Base-by-base conservation (phyloP, 2,888 invertebrate genomes). In the Schrankia costaestrigalis region DNA sequence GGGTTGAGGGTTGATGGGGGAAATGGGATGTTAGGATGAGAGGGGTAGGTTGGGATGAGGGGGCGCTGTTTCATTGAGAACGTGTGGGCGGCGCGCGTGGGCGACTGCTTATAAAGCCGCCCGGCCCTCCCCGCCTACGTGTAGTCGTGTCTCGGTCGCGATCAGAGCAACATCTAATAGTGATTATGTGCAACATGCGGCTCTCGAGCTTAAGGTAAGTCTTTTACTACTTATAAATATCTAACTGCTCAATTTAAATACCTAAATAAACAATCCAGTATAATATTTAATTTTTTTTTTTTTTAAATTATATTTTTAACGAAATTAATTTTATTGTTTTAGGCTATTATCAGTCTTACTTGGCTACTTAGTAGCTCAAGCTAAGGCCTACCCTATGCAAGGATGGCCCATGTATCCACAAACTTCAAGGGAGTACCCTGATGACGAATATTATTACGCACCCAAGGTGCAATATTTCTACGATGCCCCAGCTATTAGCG, bases 51-150 rank as follows among this genome's bases (percentile, higher is more conserved):
- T 50, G 54, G 45, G 48, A 45, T 40, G 44, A 51, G 65, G 62
- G 61, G 70, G 68, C 62, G 63, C 61, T 53, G 75, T 84, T 91
- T 91, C 91, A 91, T 91, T 91, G 89, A 91, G 90, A 90, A 89
- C 89, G 91, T 90, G 91, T 91, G 89, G 91, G 91, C 90, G 90
- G 79, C 66, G 75, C 52, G 80, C 84, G 86, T 83, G 82, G 83
- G 86, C 83, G 85, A 73, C 60, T 75, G 80, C 71, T 79, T 86
- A 83, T 83, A 84, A 77, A 81, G 78, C 67, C 58, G 55, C 59
- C 67, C 63, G 61, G 63, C 63, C 74, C 74, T 59, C 71, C 75
- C 51, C 69, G 67, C 73, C 76, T 61, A 62, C 71, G 74, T 53
- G 57, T 77, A 86, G 84, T 83, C 76, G 74, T 78, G 78, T 57